Conservation (phyloP, 2,888 invertebrate genomes). For the Resseliella maxima region DNA sequence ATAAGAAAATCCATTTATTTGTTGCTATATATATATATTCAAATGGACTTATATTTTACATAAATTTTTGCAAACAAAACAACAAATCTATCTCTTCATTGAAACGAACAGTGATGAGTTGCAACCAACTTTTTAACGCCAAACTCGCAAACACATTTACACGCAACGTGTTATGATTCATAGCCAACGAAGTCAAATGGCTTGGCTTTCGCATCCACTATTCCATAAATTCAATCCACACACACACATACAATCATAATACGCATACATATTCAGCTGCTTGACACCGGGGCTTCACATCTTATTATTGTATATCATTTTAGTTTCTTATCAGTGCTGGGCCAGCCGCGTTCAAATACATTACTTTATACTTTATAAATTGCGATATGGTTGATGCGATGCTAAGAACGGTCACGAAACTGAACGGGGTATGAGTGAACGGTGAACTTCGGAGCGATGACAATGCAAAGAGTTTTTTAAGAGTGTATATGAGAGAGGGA, state of each 20-base stretch:
- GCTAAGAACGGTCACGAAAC: not conserved
- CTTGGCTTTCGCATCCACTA: not conserved
- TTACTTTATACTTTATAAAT: conserved; percentile 42
- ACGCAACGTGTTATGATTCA: conserved; percentile 8
- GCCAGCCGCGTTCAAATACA: conserved; percentile 54
- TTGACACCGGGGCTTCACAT: conserved; percentile 23
- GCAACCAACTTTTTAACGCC: conserved; percentile 40
- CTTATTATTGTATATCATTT: conserved; percentile 52
- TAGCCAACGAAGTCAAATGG: not conserved
- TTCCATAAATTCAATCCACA: conserved; percentile 22
- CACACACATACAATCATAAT: conserved; percentile 13
- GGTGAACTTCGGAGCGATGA: not conserved
- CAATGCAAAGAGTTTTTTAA: conserved; percentile 43
- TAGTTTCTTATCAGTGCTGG: conserved; percentile 55
- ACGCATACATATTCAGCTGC: too few species aligned
- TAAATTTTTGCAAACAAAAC: conserved; percentile 1
- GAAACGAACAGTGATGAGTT: not conserved
- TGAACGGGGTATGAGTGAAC: not conserved
- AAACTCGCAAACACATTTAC: not conserved
- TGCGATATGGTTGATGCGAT: conserved; percentile 29
- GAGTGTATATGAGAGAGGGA: too few species aligned
- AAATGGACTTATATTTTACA: not conserved
- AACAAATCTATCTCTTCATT: conserved; percentile 34
- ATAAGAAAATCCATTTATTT: not conserved
- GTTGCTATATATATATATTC: not conserved